Conservation (phyloP, 1,140 invertebrate species). For the Drosophila tsacasi region DNA sequence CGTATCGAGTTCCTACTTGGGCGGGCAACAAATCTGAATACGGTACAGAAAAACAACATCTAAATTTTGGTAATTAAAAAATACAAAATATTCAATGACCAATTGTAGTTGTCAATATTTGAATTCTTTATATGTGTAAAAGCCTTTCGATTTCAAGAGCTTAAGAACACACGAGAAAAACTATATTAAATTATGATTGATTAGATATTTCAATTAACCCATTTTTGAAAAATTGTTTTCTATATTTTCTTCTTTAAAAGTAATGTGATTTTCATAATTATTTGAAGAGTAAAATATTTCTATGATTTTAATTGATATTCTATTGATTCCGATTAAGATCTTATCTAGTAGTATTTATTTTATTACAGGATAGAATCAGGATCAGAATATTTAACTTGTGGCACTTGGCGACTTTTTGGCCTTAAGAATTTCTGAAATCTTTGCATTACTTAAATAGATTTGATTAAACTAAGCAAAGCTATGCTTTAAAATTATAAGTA, state of each 20-base stretch:
- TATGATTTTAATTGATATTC: background rate
- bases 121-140: background rate
- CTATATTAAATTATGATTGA: background rate
- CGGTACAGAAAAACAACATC: background rate
- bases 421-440: no score
- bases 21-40: background rate
- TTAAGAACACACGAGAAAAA: background rate
- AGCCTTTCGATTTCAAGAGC: constrained; percentile 1
- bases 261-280: background rate
- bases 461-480: no score
- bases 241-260: background rate
- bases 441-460: no score
- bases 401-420: no score
- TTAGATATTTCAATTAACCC: constrained; percentile 2
- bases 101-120: background rate
- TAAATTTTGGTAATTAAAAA: constrained; percentile 4
- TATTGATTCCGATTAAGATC: background rate
- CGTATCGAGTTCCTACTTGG: constrained; percentile 31
- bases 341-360: no score
- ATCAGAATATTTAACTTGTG: no score
- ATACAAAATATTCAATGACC: background rate
- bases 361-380: no score
- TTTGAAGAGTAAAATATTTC: no score
- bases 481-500: background rate
- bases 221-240: background rate